Percentiles rank a stretch among this genome's conserved stretches.
Conservation (phyloP, 2,113 vertebrate genomes). For the Bos javanicus region DNA sequence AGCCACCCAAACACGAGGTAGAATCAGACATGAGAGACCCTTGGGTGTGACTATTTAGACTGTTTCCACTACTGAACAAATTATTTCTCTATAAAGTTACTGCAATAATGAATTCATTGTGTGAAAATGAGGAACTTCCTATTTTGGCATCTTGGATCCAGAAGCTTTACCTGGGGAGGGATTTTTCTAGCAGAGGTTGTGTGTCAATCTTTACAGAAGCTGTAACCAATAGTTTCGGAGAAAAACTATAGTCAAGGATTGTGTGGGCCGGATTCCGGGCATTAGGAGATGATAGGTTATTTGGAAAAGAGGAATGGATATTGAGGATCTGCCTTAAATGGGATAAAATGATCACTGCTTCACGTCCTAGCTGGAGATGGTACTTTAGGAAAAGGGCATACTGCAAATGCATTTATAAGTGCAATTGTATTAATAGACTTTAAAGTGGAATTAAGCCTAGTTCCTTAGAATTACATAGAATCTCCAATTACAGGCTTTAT, state of each 20-base stretch:
- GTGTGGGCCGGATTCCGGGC: background rate
- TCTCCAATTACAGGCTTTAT: background rate
- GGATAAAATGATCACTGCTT: background rate
- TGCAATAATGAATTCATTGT: background rate
- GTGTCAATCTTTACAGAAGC: background rate
- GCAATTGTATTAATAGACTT: background rate
- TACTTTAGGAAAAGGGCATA: background rate
- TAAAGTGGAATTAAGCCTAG: conserved; percentile 7
- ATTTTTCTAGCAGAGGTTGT: background rate
- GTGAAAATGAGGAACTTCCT: background rate
- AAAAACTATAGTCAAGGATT: background rate
- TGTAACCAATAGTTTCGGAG: background rate
- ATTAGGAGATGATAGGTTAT: background rate
- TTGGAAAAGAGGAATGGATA: background rate
- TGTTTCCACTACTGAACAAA: background rate
- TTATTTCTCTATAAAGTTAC: background rate
- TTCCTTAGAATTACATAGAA: background rate
- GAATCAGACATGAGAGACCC: background rate
- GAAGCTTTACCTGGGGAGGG: background rate
- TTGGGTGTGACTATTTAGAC: background rate
- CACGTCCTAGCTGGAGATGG: background rate
- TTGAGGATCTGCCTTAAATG: background rate
- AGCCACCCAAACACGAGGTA: background rate
- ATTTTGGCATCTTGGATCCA: background rate
- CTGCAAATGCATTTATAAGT: background rate